Base-by-base conservation (phyloP, 53 echinoderm and acorn worm species). In the Zoroaster sp. region DNA sequence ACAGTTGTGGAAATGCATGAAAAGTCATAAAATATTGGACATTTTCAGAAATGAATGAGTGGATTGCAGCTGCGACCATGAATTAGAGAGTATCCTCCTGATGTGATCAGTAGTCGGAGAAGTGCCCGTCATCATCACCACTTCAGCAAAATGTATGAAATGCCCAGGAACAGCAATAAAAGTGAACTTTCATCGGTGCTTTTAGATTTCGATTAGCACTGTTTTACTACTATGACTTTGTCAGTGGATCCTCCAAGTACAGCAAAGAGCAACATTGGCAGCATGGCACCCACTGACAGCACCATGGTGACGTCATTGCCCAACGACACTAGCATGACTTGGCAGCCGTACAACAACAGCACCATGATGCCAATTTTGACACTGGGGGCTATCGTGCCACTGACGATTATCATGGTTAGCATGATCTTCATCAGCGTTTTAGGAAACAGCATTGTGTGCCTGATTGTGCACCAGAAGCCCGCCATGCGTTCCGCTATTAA, bases 401-500 rank as follows among this genome's bases (percentile, higher is more conserved):
- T 99, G 52, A 87, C 93, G 4, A n/a, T 93, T 17, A 44, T 93
- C 72, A 96, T 99, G 93, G 77, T 96, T 14, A 31, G 91, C 31
- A 99, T 94, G 94, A 99, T 96, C 54, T 53, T 96, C 25, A 91
- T 99, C 71, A 93, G 96, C 72, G 85, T 91, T 72, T 75, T 99
- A 2, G 99, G 99, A 4, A 99, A 99, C 90, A 94, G 99, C 77
- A 99, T 99, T 14, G 99, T 99, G 52, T 99, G 99, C 72, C 67
- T 99, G 80, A 99, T 99, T 37, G 99, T 99, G n/a, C 92, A 99
- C 80, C 95, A 96, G 76, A 99, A 99, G 76, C 99, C 99, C 10
- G 99, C 99, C 37, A 99, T 99, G 99, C 92, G 99, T 14, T 99
- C 99, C 1, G 99, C 99, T 23, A 99, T 99, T 77, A 99, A 99